Evolutionary conservation across 2,113 vertebrate species (phyloP), one percentile per base, ranked within the genome.

Genomic region (Desmodus rotundus): DNA sequence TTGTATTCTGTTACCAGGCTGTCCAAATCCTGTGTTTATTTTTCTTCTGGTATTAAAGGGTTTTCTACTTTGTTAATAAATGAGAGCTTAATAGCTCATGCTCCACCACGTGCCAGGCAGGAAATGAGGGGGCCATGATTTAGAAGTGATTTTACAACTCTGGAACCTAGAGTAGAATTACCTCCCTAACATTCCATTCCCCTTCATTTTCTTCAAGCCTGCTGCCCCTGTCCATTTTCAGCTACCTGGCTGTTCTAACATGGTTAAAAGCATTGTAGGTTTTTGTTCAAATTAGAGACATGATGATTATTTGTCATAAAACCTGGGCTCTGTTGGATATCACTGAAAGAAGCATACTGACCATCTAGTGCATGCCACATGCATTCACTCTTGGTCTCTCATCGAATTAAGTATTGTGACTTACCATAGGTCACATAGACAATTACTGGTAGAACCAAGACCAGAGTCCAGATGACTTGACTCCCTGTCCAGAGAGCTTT

Each of bases 61-160:
- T 77, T 94, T 97, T 91, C 77, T 93, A 52, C 87, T 91, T 8
- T 16, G 91, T 74, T 81, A 85, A 91, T 89, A 87, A 94, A 70
- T 87, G 70, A 73, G 50, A 89, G 28, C 33, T 87, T 93, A 52
- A 84, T 61, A 91, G 65, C n/a, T 95, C 56, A 70, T 8, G 50
- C 45, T 92, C 52, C 4, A 78, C 52, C 52, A 7, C 54, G 45
- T 41, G 56, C 78, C 80, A 74, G 61, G 31, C 74, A 78, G 54
- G 31, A 89, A 68, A 86, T 89, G 93, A 90, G 9, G 89, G 80
- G 31, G 17, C 19, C 81, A 90, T 94, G 41, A 91, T 77, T 93
- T 89, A 78, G n/a, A 96, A 90, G 45, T 83, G 33, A 28, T 74
- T 84, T 95, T 95, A 80, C 28, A 61, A 89, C 80, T 91, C 26